Percentiles rank a stretch among this genome's conserved stretches.
Evolutionary conservation across 2,797 vertebrate species (phyloP).

Genomic region (Lepidocolaptes lacrymiger): DNA sequence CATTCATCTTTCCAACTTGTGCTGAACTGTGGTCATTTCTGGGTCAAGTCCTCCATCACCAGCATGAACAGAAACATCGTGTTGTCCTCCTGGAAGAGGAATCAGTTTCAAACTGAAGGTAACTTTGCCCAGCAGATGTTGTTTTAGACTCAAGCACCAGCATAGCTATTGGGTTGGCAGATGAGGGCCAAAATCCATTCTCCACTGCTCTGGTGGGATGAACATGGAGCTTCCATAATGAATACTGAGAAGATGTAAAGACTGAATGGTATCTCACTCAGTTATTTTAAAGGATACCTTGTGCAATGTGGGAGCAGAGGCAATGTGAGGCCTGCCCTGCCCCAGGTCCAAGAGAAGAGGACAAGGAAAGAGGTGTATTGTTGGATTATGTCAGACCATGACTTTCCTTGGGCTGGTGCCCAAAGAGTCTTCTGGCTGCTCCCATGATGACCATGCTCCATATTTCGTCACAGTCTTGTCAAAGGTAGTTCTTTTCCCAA

Average conservation of each 20-base stretch:
- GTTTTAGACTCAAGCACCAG: background rate
- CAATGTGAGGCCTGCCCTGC: background rate
- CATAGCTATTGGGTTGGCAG: background rate
- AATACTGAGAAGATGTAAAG: background rate
- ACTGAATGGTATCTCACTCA: background rate
- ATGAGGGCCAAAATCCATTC: background rate
- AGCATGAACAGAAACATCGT: background rate
- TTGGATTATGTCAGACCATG: background rate
- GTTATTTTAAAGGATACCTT: background rate
- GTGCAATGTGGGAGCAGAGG: background rate
- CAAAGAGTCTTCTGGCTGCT: background rate
- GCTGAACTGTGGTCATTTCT: background rate
- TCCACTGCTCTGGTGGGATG: accelerated
- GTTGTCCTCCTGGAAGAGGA: background rate
- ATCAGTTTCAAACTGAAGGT: background rate
- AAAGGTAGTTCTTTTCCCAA: background rate
- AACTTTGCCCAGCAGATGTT: background rate
- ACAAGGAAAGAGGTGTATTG: background rate
- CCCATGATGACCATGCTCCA: background rate
- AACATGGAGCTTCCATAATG: background rate
- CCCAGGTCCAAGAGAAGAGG: background rate
- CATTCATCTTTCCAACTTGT: background rate
- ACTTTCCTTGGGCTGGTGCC: background rate
- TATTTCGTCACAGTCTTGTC: background rate
- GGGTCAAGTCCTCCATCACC: background rate